phyloP scores from a whole-genome alignment of 2,113 vertebrate genomes.

The Sinocyclocheilus maitianheensis region DNA sequence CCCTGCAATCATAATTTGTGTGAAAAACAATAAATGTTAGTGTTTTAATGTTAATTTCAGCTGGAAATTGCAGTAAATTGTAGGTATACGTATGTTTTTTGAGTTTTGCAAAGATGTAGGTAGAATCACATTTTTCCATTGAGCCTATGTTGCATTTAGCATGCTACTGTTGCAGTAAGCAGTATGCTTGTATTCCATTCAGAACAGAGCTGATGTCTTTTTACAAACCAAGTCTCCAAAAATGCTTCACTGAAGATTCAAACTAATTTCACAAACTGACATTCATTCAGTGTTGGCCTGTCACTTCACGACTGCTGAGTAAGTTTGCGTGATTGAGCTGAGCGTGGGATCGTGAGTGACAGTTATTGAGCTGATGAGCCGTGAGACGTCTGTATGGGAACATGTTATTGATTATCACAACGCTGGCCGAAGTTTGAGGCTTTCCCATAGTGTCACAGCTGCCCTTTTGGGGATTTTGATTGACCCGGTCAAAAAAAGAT shows the following conservation, averaged over 20 bases:
- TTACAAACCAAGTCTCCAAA: background rate
- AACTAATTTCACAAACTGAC: slow-evolving; percentile 3
- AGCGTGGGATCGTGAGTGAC: slow-evolving; percentile 71
- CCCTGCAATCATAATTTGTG: too few relatives aligned
- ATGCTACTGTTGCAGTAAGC: background rate
- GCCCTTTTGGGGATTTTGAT: slow-evolving; percentile 52
- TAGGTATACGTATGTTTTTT: background rate
- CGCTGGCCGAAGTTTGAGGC: slow-evolving; percentile 33
- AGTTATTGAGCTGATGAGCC: slow-evolving; percentile 71
- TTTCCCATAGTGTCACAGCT: slow-evolving; percentile 60
- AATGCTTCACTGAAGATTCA: background rate
- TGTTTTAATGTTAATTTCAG: too few relatives aligned
- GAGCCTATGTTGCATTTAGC: background rate
- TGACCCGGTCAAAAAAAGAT: slow-evolving; percentile 42
- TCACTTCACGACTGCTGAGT: slow-evolving; percentile 69
- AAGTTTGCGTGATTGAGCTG: slow-evolving; percentile 65
- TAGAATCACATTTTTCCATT: background rate
- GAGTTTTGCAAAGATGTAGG: too few relatives aligned
- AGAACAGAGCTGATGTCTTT: background rate
- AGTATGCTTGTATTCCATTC: background rate
- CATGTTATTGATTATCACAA: slow-evolving; percentile 51
- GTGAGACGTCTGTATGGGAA: slow-evolving; percentile 40
- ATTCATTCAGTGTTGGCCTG: slow-evolving; percentile 42
- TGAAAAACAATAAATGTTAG: too few relatives aligned
- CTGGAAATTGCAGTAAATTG: background rate